These are phyloP conservation scores for Nymphicus hollandicus DNA, from an alignment of 2,113 vertebrate species.

Conservation along the genomic window DNA sequence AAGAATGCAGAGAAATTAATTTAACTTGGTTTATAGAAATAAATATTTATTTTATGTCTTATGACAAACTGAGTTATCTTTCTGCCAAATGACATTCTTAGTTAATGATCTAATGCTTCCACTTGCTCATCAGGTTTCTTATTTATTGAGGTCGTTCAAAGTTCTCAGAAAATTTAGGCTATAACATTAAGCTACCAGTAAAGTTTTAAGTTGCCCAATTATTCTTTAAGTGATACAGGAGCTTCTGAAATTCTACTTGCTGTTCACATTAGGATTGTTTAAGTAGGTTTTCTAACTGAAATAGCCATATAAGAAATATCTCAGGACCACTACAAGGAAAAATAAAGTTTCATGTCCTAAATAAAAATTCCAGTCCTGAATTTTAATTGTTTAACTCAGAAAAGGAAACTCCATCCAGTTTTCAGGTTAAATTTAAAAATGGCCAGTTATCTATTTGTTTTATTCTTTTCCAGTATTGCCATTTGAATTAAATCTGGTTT, in stretches of 20 bases:
- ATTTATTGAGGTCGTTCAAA: background rate
- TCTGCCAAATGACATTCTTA: background rate
- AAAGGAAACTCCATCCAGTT: background rate
- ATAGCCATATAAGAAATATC: background rate
- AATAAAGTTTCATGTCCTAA: background rate
- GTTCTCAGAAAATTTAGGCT: background rate
- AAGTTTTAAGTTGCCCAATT: background rate
- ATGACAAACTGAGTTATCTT: background rate
- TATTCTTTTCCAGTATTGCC: background rate
- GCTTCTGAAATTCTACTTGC: background rate
- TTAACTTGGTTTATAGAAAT: background rate
- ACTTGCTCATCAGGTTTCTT: background rate
- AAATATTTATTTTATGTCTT: background rate
- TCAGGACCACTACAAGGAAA: background rate
- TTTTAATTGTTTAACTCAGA: background rate
- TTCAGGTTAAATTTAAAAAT: background rate
- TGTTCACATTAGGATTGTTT: background rate
- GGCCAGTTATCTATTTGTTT: background rate
- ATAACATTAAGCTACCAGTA: background rate
- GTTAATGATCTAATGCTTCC: background rate
- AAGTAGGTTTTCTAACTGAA: background rate
- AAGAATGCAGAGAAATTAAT: background rate
- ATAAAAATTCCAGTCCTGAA: background rate
- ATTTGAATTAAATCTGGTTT: background rate
- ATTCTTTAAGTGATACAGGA: background rate